Base-by-base conservation (phyloP, 1,140 invertebrate species). In the Microplitis demolitor region DNA sequence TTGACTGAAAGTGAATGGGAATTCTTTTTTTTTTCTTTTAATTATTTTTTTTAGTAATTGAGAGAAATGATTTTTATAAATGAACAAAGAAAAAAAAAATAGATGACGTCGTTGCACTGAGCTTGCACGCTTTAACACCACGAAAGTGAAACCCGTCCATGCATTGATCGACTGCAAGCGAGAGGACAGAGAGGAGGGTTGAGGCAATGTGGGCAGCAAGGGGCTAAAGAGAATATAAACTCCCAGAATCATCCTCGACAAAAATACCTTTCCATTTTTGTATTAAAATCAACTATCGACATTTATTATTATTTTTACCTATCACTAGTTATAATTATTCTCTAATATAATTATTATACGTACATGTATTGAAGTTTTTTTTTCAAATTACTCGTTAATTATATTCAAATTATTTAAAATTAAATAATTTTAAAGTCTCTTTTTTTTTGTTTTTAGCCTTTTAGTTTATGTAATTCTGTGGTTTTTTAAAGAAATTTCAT, bases 121-220 rank as follows among this genome's bases (percentile, higher is more conserved):
- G 79, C 79, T 83, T 83, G 83, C 83, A 85, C 84, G 81, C 80
- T 85, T 85, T 84, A 84, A 85, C 84, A 84, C 77, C 78, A 82
- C 84, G 86, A 87, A 87, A 87, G 86, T 87, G 86, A 87, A 87
- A 87, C 84, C 85, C 84, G 84, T 83, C 84, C 80, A 82, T 83
- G 86, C 86, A 87, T 87, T 87, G 86, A 87, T 87, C 86, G 86
- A 84, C 84, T 85, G 83, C 84, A 83, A 80, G 82, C 78, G 78
- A 64, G 82, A 78, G 79, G 75, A 77, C 67, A 73, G 68, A 77
- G 35, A 45, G 68, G 72, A 72, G 80, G 54, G 72, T 54, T 58
- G 53, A 24, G 33, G 66, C 33, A 39, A 33, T 45, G 39, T 45
- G 39, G 71, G 74, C 60, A 71, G 71, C 66, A 64, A 69, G 78